Percentiles rank a stretch among this genome's conserved stretches.
Evolutionary conservation across 2,888 invertebrate genomes (phyloP).

Genomic region (Habroteleia sp.): DNA sequence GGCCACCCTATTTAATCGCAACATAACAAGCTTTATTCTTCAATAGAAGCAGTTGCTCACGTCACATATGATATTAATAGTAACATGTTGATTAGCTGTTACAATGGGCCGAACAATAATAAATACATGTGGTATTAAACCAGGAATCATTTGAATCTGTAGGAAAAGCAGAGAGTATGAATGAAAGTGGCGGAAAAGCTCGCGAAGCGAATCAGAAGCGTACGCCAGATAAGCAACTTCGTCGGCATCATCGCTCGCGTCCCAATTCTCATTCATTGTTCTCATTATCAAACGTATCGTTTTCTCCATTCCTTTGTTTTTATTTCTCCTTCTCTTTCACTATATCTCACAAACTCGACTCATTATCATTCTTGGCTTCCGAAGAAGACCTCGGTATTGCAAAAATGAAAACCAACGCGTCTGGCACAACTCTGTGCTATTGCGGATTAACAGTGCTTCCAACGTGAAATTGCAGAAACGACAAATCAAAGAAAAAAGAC

Average conservation of each 20-base stretch:
- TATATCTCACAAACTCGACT: conserved; percentile 47
- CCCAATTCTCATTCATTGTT: conserved; percentile 65
- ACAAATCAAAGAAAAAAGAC: conserved; percentile 15
- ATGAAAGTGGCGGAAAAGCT: conserved; percentile 10
- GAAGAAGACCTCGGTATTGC: conserved; percentile 51
- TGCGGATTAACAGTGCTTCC: conserved; percentile 46
- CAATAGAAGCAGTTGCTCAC: conserved; percentile 2
- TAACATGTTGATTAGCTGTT: conserved; percentile 44
- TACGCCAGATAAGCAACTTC: conserved; percentile 50
- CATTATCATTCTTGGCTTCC: conserved; percentile 58
- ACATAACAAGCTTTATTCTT: conserved; percentile 6
- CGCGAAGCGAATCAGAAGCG: conserved; percentile 14
- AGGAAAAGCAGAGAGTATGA: neutral
- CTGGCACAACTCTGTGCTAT: conserved; percentile 21
- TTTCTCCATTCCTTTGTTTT: conserved; percentile 49
- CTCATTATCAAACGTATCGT: conserved; percentile 64
- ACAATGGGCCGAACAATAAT: conserved; percentile 34
- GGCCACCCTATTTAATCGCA: conserved; percentile 13
- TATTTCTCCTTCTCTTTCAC: conserved; percentile 25
- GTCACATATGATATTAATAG: conserved; percentile 38
- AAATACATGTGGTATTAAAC: conserved; percentile 25
- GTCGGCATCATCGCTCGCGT: conserved; percentile 43
- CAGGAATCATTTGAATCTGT: conserved; percentile 13
- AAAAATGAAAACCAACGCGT: conserved; percentile 62
- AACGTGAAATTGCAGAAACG: conserved; percentile 29